Conservation (phyloP, 2,888 invertebrate genomes). For the Tetranychus truncatus region DNA sequence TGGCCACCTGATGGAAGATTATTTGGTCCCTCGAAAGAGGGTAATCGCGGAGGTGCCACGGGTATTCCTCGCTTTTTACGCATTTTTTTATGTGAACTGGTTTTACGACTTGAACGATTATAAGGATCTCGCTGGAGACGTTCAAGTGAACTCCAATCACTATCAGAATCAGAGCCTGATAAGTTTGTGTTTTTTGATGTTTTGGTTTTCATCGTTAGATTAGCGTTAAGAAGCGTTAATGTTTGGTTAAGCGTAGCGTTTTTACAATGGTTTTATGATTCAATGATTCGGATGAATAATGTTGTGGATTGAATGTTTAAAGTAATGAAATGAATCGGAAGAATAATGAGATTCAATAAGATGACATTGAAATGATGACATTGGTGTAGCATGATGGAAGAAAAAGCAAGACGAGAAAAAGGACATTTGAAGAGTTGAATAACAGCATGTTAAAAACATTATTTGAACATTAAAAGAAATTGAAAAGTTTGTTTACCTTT, state of each 20-base stretch:
- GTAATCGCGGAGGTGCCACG: slow-evolving; percentile 64
- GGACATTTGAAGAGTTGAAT: no score
- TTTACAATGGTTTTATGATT: neutral
- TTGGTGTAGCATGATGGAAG: no score
- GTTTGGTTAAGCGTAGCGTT: neutral
- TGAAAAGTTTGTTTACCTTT: neutral
- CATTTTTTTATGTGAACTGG: slow-evolving; percentile 50
- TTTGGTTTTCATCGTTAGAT: neutral
- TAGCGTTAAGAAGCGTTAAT: neutral
- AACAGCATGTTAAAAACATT: neutral
- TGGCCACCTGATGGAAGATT: slow-evolving; percentile 14
- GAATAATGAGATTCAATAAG: neutral
- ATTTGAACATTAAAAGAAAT: neutral
- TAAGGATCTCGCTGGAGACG: slow-evolving; percentile 39
- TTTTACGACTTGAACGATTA: slow-evolving; percentile 43
- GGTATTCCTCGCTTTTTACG: slow-evolving; percentile 52
- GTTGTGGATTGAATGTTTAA: no score
- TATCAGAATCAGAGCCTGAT: slow-evolving; percentile 62
- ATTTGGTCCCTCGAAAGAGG: slow-evolving; percentile 38
- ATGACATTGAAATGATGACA: no score
- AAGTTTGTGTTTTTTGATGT: neutral
- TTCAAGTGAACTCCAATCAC: slow-evolving; percentile 59
- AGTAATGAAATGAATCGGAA: neutral
- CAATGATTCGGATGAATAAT: no score
- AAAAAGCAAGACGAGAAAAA: no score